These are phyloP conservation scores for Propithecus deckenii DNA, from an alignment of 2,797 vertebrate species.

Conservation along the genomic window DNA sequence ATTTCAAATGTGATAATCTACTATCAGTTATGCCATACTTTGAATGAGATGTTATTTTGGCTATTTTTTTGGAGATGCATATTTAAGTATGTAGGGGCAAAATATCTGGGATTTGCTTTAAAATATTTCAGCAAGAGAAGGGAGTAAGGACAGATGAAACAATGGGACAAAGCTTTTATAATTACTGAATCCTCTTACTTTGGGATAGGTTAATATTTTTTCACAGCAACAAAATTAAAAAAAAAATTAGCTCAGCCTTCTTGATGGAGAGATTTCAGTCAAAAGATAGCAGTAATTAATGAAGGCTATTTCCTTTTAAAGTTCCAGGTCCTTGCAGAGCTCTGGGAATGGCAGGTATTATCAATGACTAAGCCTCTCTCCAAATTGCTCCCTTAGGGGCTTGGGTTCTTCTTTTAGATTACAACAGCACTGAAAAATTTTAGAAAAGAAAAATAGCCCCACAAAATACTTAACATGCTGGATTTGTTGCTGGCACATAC, in stretches of 20 bases:
- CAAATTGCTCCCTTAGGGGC: neutral
- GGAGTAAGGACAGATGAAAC: neutral
- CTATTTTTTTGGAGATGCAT: neutral
- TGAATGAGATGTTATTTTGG: neutral
- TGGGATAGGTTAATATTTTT: neutral
- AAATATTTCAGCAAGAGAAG: neutral
- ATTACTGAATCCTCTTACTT: slow-evolving; percentile 16
- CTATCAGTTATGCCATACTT: neutral
- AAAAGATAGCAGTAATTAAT: neutral
- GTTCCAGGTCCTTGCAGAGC: neutral
- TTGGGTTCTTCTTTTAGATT: slow-evolving; percentile 20
- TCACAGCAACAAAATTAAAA: neutral
- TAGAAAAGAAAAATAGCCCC: slow-evolving; percentile 31
- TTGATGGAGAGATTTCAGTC: neutral
- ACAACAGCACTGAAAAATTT: slow-evolving; percentile 18
- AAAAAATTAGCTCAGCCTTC: neutral
- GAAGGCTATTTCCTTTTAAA: slow-evolving; percentile 37
- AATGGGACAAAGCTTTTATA: neutral
- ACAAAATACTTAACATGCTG: neutral
- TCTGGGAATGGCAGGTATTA: neutral
- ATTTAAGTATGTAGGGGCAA: neutral
- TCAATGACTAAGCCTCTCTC: slow-evolving; percentile 23
- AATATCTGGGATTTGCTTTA: neutral
- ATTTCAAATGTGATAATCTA: neutral
- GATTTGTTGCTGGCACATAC: neutral